Evolutionary conservation across 2,113 vertebrate species (phyloP).

Genomic region (Anhinga anhinga): DNA sequence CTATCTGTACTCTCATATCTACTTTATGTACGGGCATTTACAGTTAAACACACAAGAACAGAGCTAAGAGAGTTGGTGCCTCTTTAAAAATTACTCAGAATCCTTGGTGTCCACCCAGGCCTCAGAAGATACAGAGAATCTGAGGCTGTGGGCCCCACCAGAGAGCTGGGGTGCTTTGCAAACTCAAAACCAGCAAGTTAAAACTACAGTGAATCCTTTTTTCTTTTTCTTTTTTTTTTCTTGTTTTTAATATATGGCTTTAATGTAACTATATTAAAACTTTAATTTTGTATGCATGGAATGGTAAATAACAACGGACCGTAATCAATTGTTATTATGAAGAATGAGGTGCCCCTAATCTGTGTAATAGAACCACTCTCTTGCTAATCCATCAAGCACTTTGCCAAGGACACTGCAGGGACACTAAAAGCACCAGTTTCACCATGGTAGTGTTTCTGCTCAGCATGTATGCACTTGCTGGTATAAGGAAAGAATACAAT

Average conservation of each 20-base stretch:
- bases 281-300: not conserved
- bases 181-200: not conserved
- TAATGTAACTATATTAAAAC: not conserved
- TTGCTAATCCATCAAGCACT: not conserved
- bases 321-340: not conserved
- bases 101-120: not conserved
- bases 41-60: not conserved
- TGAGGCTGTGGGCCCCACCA: not conserved
- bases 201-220: not conserved
- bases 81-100: not conserved
- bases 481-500: not conserved
- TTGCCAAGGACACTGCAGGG: not conserved
- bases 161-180: not conserved
- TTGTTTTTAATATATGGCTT: not conserved
- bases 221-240: no score
- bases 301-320: not conserved
- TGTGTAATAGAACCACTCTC: not conserved
- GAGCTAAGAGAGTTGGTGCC: not conserved
- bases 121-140: not conserved
- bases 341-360: not conserved
- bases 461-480: not conserved
- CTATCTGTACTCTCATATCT: not conserved
- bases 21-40: not conserved
- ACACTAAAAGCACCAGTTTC: not conserved
- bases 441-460: not conserved